Evolutionary conservation across 2,797 vertebrate genomes (phyloP).

Genomic region (Silurus aristotelis): DNA sequence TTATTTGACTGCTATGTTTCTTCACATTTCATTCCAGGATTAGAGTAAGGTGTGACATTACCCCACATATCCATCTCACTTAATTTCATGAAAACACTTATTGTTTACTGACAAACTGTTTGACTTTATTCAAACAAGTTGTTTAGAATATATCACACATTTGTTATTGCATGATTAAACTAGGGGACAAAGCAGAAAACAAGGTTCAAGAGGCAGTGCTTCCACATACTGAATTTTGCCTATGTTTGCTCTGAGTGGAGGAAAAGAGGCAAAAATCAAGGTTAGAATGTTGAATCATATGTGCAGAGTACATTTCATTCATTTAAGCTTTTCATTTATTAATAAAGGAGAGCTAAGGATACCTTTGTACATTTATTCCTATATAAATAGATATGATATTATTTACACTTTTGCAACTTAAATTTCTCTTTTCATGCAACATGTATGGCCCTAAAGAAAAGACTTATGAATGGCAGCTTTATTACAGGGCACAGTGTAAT

Average conservation of each 20-base stretch:
- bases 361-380: no score
- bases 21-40: background rate
- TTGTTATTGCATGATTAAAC: background rate
- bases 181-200: background rate
- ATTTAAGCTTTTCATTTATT: background rate
- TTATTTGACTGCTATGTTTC: background rate
- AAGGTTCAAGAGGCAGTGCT: background rate
- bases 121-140: background rate
- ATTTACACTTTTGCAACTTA: background rate
- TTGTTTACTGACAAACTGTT: background rate
- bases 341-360: background rate
- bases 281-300: background rate
- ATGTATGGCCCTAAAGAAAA: background rate
- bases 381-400: background rate
- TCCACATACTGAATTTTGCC: background rate
- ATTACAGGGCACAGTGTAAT: constrained; percentile 14
- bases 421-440: background rate
- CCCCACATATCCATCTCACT: background rate
- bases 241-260: background rate
- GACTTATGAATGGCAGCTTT: background rate
- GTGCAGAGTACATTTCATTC: background rate
- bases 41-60: background rate
- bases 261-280: background rate
- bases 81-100: no score
- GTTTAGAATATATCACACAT: background rate